Evolutionary conservation across 92 coral and sea anemone genomes (phyloP).

Genomic region (Parazoanthus atlanticus): DNA sequence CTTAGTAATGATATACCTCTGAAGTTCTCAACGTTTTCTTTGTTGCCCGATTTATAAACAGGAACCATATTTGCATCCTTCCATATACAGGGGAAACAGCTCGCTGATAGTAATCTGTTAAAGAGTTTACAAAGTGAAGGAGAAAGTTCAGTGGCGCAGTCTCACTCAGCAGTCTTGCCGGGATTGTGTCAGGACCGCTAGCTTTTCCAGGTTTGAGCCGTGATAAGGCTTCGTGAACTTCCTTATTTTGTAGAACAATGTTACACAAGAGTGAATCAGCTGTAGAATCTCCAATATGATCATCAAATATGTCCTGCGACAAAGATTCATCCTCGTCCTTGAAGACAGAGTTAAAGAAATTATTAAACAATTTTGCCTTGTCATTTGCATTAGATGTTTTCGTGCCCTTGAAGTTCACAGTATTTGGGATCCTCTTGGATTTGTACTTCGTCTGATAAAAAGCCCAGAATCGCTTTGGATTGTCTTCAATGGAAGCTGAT

Average conservation of each 20-base stretch:
- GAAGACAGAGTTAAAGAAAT: slow-evolving; percentile 33
- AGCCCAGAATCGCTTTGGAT: slow-evolving; percentile 56
- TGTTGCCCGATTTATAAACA: not conserved
- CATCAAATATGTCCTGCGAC: too few relatives aligned
- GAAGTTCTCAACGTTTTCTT: not conserved
- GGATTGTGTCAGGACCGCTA: not conserved
- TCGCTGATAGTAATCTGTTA: not conserved
- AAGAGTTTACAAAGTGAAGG: not conserved
- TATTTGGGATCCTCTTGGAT: slow-evolving; percentile 43
- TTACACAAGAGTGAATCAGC: not conserved
- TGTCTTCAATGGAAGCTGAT: slow-evolving; percentile 37
- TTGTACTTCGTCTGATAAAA: slow-evolving; percentile 46
- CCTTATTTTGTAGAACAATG: not conserved
- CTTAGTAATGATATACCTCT: too few relatives aligned
- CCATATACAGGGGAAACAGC: not conserved
- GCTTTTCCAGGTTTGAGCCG: not conserved
- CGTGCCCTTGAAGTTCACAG: slow-evolving; percentile 30
- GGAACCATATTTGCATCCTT: not conserved
- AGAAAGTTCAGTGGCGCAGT: not conserved
- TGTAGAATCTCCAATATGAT: not conserved
- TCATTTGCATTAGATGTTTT: slow-evolving; percentile 25
- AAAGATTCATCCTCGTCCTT: not conserved
- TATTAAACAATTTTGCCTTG: slow-evolving; percentile 38
- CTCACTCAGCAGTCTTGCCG: too few relatives aligned
- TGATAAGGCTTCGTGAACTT: too few relatives aligned